Evolutionary conservation across 1,140 invertebrate genomes (phyloP), one percentile per base, ranked within the genome.

Genomic region (Ctenoplectra terminalis): DNA sequence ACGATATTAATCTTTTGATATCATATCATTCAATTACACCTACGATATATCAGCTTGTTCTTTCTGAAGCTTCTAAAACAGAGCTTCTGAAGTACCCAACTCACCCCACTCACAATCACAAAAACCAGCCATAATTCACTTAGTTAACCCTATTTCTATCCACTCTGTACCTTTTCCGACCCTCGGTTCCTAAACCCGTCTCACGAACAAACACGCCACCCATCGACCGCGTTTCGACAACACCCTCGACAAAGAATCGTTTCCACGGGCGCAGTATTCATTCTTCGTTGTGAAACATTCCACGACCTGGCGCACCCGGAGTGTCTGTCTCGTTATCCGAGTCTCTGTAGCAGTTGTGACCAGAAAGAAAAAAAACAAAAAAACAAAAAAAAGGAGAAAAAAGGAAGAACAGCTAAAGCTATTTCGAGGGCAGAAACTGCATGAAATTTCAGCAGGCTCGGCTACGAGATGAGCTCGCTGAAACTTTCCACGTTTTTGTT

Each of bases 301-400:
- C 31, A 34, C 34, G 9, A 17, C 1, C 8, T 61, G 58, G 20
- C 34, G 31, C 31, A 31, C 17, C 37, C 54, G 4, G 6, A 60
- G 20, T 37, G n/a, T 29, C 37, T 43, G 20, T 58, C 26, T 46
- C 71, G 71, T 73, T 60, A 58, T 31, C 26, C 70, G 37, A 72
- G 40, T 58, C 56, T 17, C 37, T 15, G 1, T 3, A 5, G 11
- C 7, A 0, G 11, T 60, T 13, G 54, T 43, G 9, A 43, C 8
- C 9, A 8, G 17, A 63, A 20, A 37, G 11, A 63, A 63, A 34
- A 61, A n/a, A 63, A 61, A 13, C 11, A 13, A n/a, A 4, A 1
- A 61, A 17, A 2, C 4, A 11, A 11, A 5, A 0, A 37, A 17
- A 13, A 17, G n/a, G 56, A 31, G 23, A 8, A 31, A 26, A 50